Percentiles rank a stretch among this genome's conserved stretches.
These are phyloP conservation scores for Chaetophractus vellerosus DNA, from an alignment of 2,797 vertebrate species.

Conservation along the genomic window DNA sequence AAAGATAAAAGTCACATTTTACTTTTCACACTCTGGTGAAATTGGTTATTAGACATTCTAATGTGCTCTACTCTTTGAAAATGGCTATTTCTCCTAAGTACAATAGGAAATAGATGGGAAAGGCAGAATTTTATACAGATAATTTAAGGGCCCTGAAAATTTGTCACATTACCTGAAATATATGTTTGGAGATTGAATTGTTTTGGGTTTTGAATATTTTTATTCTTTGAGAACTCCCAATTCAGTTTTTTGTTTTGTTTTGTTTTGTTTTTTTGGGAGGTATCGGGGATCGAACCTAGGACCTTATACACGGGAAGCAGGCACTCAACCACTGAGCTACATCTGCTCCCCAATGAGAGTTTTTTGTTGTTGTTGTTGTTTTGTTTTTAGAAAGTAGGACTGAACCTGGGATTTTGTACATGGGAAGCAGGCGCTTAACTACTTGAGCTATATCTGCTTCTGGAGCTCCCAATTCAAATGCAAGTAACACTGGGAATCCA, in stretches of 20 bases:
- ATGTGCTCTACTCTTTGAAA: not conserved
- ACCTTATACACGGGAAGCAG: no score
- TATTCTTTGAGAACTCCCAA: not conserved
- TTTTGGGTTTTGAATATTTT: not conserved
- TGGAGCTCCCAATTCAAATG: not conserved
- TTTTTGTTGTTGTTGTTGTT: no score
- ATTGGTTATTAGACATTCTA: not conserved
- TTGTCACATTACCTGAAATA: not conserved
- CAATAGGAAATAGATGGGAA: not conserved
- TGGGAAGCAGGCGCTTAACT: no score
- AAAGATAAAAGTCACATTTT: not conserved
- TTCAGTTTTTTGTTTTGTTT: not conserved
- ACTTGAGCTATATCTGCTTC: no score
- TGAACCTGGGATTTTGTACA: no score
- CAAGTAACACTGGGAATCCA: not conserved
- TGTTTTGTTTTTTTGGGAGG: no score
- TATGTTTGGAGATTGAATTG: not conserved
- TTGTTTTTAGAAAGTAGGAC: no score
- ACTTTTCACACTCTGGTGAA: not conserved
- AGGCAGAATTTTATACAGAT: not conserved
- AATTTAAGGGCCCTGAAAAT: not conserved
- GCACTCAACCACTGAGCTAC: no score
- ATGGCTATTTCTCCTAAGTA: not conserved
- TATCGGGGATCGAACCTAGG: no score
- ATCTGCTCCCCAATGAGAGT: no score